phyloP scores from a whole-genome alignment of 1,140 invertebrate genomes.

The Drosophila virilis region DNA sequence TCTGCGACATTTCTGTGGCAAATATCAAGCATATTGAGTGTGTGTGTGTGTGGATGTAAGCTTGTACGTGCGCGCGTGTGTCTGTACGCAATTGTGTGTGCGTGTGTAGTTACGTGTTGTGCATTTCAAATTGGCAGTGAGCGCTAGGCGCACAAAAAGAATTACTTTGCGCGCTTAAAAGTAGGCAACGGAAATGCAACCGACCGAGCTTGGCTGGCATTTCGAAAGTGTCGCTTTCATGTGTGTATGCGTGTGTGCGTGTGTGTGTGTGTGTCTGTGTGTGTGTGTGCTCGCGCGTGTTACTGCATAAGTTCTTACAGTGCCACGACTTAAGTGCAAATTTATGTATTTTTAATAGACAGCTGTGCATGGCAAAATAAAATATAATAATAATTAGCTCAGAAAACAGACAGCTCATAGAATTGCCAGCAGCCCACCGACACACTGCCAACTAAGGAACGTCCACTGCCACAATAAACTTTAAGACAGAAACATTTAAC shows the following conservation, averaged over 20 bases:
- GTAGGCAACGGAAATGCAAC: constrained; percentile 13
- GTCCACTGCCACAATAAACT: constrained; percentile 38
- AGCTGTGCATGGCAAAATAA: neutral
- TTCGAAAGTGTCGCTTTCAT: neutral
- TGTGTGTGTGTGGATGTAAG: neutral
- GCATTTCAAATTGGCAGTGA: constrained; percentile 17
- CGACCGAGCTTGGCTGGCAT: neutral
- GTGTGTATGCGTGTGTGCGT: neutral
- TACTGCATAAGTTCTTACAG: neutral
- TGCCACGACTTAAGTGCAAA: constrained; percentile 41
- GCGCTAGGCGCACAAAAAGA: neutral
- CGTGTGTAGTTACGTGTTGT: constrained; percentile 17
- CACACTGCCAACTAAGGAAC: constrained; percentile 55
- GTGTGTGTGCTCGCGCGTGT: neutral
- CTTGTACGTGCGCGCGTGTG: constrained; percentile 2
- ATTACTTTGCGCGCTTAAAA: constrained; percentile 24
- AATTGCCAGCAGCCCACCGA: constrained; percentile 10
- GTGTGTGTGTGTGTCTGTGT: neutral
- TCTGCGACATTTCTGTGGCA: constrained; percentile 7
- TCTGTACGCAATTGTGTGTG: neutral
- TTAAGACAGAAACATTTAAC: neutral
- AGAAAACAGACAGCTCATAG: neutral
- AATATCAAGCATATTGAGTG: constrained; percentile 6
- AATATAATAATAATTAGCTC: neutral
- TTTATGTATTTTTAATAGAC: constrained; percentile 27